Evolutionary conservation across 2,113 vertebrate genomes (phyloP), one percentile per base, ranked within the genome.

Genomic region (Dicentrarchus labrax): DNA sequence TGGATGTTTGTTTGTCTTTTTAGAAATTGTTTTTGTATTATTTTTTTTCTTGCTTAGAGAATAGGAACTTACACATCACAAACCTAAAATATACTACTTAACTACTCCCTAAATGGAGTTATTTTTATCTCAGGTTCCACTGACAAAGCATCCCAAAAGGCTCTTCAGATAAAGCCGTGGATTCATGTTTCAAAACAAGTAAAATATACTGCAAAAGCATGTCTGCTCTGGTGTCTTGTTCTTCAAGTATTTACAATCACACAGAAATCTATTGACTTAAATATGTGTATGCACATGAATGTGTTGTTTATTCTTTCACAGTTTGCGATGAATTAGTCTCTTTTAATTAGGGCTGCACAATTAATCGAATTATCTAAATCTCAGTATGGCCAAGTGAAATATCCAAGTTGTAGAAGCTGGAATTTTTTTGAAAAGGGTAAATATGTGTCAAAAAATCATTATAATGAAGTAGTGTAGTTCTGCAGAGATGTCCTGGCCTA

Each of bases 111-210:
- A 72, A 76, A 89, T 88, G 94, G 94, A 93, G 94, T 91, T 91
- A 92, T 91, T 92, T 92, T 94, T 78, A 95, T 95, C 95, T 96
- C 95, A 96, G 95, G 95, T 96, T 96, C 92, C 93, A 94, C 93
- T 94, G 91, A 94, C 88, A 91, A 94, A 94, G 90, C 93, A 94
- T 92, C 90, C 90, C 87, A 80, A 91, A 92, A 93, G 92, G 93
- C 92, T 94, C 90, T 93, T 94, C 89, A 88, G 83, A 93, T 85
- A 77, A 93, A 80, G 92, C 89, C 50, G 72, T 90, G 89, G 91
- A 93, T 93, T 95, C 93, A 95, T 95, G 94, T 95, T 94, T 92
- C 93, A 94, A 93, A 88, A 90, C 85, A 84, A 94, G 91, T 93
- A 94, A 94, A 95, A 90, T 94, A 67, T 94, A 92, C 91, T 92